These are phyloP conservation scores for Drosophila diplacantha DNA, from an alignment of 2,888 invertebrate genomes.

Conservation along the genomic window DNA sequence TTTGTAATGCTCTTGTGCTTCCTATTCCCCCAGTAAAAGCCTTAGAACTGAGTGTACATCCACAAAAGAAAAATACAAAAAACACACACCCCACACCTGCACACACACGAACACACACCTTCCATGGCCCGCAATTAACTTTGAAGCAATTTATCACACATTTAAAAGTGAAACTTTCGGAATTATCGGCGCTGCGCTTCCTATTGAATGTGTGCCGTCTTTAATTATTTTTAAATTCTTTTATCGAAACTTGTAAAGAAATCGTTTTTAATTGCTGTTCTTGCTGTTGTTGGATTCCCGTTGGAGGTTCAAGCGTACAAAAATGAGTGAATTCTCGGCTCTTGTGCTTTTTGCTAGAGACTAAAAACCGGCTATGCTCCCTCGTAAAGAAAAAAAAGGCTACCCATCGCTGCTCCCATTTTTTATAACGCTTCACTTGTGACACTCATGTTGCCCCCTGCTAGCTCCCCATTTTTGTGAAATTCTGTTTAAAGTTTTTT, in stretches of 20 bases:
- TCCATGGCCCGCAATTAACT: slow-evolving; percentile 15
- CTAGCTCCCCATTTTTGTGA: not conserved
- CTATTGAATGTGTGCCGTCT: slow-evolving; percentile 14
- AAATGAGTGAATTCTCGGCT: not conserved
- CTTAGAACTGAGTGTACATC: slow-evolving; percentile 32
- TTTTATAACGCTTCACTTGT: slow-evolving; percentile 3
- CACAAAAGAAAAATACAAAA: slow-evolving; percentile 6
- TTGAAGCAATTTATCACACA: slow-evolving; percentile 18
- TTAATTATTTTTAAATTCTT: not conserved
- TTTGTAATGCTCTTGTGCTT: slow-evolving; percentile 20
- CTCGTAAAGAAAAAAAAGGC: not conserved
- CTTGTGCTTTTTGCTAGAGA: slow-evolving; percentile 33
- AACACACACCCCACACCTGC: slow-evolving; percentile 14
- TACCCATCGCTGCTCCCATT: slow-evolving; percentile 16
- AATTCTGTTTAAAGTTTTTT: not conserved
- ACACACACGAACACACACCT: slow-evolving; percentile 5
- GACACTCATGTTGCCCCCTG: slow-evolving; percentile 9
- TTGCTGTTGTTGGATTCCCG: slow-evolving; percentile 13
- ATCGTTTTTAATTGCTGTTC: slow-evolving; percentile 14
- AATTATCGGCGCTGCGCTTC: slow-evolving; percentile 13
- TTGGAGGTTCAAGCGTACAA: slow-evolving; percentile 9
- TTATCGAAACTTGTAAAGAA: not conserved
- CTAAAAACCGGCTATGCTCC: slow-evolving; percentile 8
- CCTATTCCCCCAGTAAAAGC: slow-evolving; percentile 6
- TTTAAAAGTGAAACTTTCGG: not conserved